Conservation (phyloP, 2,113 vertebrate genomes). For the Pluvianellus socialis region DNA sequence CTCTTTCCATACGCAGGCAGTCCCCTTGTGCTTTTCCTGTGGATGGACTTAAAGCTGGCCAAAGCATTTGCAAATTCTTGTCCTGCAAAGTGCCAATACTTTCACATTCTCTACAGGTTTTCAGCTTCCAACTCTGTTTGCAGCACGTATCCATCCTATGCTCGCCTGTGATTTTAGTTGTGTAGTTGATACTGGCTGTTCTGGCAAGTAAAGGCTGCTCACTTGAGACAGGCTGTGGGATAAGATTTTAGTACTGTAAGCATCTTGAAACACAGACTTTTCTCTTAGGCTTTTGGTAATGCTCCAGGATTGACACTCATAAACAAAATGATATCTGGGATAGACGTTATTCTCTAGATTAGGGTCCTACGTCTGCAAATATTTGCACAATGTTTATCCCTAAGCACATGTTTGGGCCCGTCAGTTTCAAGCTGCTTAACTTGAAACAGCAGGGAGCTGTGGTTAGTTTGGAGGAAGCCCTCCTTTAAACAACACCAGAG, state of each 20-base stretch:
- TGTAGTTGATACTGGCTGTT: neutral
- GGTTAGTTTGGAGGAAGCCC: neutral
- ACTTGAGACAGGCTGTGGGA: neutral
- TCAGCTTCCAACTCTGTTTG: neutral
- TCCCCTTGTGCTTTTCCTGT: neutral
- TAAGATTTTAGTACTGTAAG: neutral
- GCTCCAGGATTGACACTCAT: neutral
- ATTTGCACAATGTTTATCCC: slow-evolving; percentile 1
- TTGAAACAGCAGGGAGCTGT: neutral
- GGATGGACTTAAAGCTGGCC: neutral
- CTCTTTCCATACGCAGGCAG: neutral
- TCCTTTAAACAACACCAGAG: neutral
- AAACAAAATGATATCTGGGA: neutral
- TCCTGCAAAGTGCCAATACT: neutral
- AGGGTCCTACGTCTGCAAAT: neutral
- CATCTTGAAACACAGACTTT: neutral
- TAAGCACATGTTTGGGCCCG: neutral
- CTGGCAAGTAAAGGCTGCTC: neutral
- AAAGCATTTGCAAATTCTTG: neutral
- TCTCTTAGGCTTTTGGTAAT: neutral
- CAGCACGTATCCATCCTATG: rapidly evolving
- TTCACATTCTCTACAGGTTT: neutral
- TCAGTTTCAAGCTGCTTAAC: neutral
- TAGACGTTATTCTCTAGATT: neutral
- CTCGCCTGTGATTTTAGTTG: neutral